A percentile compares a stretch with the other conserved stretches of the same genome.
Evolutionary conservation across 2,113 vertebrate genomes (phyloP).

Genomic region (Hippocampus guttulatus): DNA sequence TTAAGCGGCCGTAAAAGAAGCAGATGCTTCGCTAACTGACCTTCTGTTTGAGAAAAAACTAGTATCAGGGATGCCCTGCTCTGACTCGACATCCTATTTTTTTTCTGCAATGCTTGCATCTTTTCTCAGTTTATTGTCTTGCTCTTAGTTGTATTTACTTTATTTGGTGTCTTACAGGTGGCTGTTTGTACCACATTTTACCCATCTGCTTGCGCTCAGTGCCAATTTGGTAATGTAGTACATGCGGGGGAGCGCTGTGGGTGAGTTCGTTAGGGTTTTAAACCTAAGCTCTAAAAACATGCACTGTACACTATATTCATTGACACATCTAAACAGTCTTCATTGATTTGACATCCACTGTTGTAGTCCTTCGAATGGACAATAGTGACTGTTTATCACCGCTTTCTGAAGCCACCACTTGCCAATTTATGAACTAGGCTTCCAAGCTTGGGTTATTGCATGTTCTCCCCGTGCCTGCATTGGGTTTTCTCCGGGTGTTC

Average conservation of each 20-base stretch:
- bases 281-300: background rate
- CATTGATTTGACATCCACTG: background rate
- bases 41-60: conserved; percentile 88
- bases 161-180: conserved; percentile 40
- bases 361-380: background rate
- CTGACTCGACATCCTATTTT: conserved; percentile 7
- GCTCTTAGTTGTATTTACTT: conserved; percentile 61
- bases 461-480: no score
- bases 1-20: conserved; percentile 93
- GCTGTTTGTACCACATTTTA: background rate
- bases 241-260: background rate
- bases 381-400: no score
- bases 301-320: background rate
- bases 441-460: no score
- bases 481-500: no score
- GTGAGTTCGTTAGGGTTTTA: background rate
- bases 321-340: background rate
- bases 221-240: background rate
- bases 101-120: conserved; percentile 54
- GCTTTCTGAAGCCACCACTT: no score
- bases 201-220: background rate
- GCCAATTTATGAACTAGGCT: no score
- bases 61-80: conserved; percentile 62
- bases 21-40: conserved; percentile 95
- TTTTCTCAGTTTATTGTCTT: conserved; percentile 50